Conservation (phyloP, 2,888 invertebrate genomes). For the Lissocephala sabroskyi region DNA sequence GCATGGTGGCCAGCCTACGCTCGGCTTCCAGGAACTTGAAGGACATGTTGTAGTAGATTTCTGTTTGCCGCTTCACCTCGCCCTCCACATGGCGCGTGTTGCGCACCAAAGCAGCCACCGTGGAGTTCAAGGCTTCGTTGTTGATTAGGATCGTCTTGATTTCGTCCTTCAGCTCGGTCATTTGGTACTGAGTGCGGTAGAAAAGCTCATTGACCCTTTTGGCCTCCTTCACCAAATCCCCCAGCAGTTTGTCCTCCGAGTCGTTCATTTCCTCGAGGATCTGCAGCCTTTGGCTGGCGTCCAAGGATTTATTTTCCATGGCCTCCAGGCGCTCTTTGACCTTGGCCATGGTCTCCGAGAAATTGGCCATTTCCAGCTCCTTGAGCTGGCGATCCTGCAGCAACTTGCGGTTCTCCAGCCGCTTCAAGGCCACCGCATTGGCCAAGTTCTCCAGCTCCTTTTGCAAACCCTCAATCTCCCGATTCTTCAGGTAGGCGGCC, state of each 20-base stretch:
- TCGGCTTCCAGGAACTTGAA: conserved; percentile 73
- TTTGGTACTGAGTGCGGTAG: conserved; percentile 67
- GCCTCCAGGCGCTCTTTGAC: conserved; percentile 48
- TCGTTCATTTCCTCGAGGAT: conserved; percentile 70
- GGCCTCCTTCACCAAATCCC: conserved; percentile 57
- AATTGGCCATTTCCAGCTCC: conserved; percentile 42
- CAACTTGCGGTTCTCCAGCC: conserved; percentile 63
- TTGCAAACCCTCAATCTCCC: conserved; percentile 67
- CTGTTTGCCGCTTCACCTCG: conserved; percentile 75
- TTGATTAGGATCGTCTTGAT: conserved; percentile 49
- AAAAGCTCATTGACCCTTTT: conserved; percentile 60
- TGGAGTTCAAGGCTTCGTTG: conserved; percentile 48
- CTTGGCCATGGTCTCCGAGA: conserved; percentile 30
- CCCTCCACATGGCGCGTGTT: conserved; percentile 67
- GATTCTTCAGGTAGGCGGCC: conserved; percentile 66
- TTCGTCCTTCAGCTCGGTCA: conserved; percentile 56
- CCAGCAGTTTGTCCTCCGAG: conserved; percentile 57
- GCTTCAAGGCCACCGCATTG: conserved; percentile 61
- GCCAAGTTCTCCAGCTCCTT: conserved; percentile 66
- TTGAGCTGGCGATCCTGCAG: conserved; percentile 34
- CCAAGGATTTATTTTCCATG: conserved; percentile 60
- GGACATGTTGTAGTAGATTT: conserved; percentile 76
- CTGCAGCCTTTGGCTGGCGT: conserved; percentile 66
- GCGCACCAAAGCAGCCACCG: conserved; percentile 38
- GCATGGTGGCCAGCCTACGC: conserved; percentile 68